Percentiles rank a stretch among this genome's conserved stretches.
Conservation (phyloP, 2,797 vertebrate genomes). For the Chaenodraco wilsoni region DNA sequence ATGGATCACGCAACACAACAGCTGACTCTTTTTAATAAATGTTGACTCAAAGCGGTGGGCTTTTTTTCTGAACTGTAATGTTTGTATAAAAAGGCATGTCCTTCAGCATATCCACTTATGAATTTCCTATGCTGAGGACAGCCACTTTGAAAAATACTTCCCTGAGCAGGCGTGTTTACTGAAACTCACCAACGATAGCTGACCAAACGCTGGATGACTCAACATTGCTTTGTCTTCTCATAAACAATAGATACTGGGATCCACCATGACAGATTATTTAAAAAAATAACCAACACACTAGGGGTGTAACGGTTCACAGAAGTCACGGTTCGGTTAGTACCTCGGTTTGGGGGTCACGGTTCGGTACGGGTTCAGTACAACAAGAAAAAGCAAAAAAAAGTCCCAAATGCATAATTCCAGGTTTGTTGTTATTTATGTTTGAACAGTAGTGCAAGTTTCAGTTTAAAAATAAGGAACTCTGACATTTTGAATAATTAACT, state of each 20-base stretch:
- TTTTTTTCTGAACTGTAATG: conserved; percentile 29
- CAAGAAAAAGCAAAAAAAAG: too few species aligned
- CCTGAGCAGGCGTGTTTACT: conserved; percentile 21
- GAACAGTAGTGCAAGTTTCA: too few species aligned
- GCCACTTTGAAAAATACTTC: conserved; percentile 32
- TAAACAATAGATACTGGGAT: conserved; percentile 32
- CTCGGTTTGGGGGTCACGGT: too few species aligned
- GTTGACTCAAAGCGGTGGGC: conserved; percentile 40
- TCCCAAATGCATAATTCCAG: too few species aligned
- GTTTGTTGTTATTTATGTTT: too few species aligned
- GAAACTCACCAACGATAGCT: conserved; percentile 12
- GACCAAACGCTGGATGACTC: conserved; percentile 28
- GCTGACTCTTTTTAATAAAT: conserved; percentile 41
- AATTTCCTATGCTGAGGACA: conserved; percentile 48
- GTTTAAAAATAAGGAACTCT: too few species aligned
- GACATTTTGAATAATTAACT: too few species aligned
- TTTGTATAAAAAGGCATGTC: conserved; percentile 52
- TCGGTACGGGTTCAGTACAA: too few species aligned
- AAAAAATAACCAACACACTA: background rate
- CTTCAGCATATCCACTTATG: conserved; percentile 61
- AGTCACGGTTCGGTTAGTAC: too few species aligned
- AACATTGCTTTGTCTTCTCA: conserved; percentile 32
- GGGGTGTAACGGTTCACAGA: too few species aligned
- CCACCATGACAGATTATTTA: conserved; percentile 17
- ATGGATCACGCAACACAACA: conserved; percentile 41